These are phyloP conservation scores for Psix sp. DNA, from an alignment of 1,140 invertebrate species.

Conservation along the genomic window DNA sequence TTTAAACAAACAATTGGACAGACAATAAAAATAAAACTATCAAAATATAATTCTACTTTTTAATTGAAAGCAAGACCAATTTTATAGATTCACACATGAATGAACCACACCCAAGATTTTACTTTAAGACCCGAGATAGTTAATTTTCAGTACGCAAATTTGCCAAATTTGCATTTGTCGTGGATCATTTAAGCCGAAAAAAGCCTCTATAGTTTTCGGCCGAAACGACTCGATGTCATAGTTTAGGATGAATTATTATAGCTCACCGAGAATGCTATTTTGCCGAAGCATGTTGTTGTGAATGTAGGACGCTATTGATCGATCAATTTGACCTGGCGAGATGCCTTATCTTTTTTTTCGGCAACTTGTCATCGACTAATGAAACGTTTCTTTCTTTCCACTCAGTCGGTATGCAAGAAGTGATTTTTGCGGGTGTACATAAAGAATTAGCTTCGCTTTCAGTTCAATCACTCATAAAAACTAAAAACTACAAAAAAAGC, in stretches of 20 bases:
- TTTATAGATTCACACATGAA: too few species aligned
- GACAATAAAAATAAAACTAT: too few species aligned
- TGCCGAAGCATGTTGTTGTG: slow-evolving; percentile 39
- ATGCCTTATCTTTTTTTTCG: slow-evolving; percentile 29
- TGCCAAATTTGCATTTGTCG: too few species aligned
- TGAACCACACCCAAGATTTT: too few species aligned
- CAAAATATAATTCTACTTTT: too few species aligned
- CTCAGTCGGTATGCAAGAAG: neutral
- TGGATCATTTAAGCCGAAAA: too few species aligned
- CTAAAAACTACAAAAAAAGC: neutral
- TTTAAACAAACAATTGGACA: too few species aligned
- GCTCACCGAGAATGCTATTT: slow-evolving; percentile 30
- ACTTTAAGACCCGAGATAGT: too few species aligned
- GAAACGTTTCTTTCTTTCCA: neutral
- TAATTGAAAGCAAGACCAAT: too few species aligned
- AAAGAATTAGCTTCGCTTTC: too few species aligned
- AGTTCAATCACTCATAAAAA: neutral
- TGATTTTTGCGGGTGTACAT: neutral
- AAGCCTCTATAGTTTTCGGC: neutral
- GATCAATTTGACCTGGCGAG: slow-evolving; percentile 34
- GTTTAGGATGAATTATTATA: slow-evolving; percentile 32
- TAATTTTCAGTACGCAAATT: neutral
- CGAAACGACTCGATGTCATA: slow-evolving; percentile 8
- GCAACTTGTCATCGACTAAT: neutral
- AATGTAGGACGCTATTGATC: slow-evolving; percentile 44